Conservation (phyloP, 2,888 invertebrate species). For the Orgyia antiqua region DNA sequence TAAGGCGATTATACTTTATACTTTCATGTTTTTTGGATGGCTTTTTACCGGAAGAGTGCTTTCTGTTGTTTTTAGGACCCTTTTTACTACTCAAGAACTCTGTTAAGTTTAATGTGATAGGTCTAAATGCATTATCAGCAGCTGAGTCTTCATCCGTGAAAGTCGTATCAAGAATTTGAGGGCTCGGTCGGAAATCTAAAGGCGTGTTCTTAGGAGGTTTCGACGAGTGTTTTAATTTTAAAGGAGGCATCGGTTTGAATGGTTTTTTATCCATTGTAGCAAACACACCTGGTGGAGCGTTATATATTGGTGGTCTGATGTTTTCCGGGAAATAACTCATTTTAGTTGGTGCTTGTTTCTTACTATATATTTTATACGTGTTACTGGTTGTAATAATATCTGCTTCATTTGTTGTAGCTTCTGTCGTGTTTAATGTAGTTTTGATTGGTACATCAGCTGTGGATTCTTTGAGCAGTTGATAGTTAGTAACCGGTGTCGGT, state of each 20-base stretch:
- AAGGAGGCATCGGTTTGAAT: constrained; percentile 68
- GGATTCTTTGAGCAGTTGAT: constrained; percentile 30
- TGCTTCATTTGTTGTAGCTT: constrained; percentile 40
- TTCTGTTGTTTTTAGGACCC: constrained; percentile 37
- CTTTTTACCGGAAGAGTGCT: constrained; percentile 36
- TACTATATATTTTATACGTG: constrained; percentile 38
- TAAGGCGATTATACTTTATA: constrained; percentile 38
- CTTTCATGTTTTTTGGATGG: constrained; percentile 49
- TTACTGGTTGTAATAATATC: constrained; percentile 33
- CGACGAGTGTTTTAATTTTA: constrained; percentile 42
- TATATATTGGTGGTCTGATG: constrained; percentile 62
- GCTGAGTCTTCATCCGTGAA: constrained; percentile 48
- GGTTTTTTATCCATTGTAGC: constrained; percentile 70
- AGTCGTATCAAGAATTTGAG: constrained; percentile 57
- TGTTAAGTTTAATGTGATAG: constrained; percentile 47
- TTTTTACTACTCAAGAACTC: constrained; percentile 28
- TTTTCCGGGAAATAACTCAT: constrained; percentile 52
- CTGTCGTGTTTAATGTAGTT: constrained; percentile 31
- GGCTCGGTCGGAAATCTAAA: constrained; percentile 61
- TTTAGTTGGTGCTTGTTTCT: constrained; percentile 41
- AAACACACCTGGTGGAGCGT: constrained; percentile 68
- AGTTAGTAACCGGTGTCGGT: constrained; percentile 42
- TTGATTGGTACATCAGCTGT: constrained; percentile 35
- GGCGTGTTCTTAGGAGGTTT: constrained; percentile 46
- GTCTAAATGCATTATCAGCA: constrained; percentile 55